Base-by-base conservation (phyloP, 2,888 invertebrate species). In the Diarsia rubi region DNA sequence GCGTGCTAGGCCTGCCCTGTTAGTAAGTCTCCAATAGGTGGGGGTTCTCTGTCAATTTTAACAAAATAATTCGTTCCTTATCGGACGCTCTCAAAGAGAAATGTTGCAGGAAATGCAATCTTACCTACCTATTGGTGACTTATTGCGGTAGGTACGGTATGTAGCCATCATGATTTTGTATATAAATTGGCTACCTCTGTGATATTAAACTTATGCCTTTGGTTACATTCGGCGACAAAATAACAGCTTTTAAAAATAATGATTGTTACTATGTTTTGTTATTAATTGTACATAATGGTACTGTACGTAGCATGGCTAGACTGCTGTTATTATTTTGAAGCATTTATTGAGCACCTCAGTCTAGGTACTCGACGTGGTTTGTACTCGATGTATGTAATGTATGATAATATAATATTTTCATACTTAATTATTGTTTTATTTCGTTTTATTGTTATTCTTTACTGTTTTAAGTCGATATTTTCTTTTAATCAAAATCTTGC, bases 361-460 rank as follows among this genome's bases (percentile, higher is more conserved):
- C 87, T 88, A 86, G 90, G 88, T 91, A 91, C 90, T 91, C 86
- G 89, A 88, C 90, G 91, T 92, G 93, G 89, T 93, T 93, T 94
- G 91, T 94, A 94, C 91, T 91, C 92, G 87, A 85, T 93, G 92
- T 94, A 92, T 93, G 88, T 92, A 91, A 87, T 93, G 90, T 94
- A 93, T 91, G 81, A 93, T 93, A 91, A 93, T 93, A 94, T 90
- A 92, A 91, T 95, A 95, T 96, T 95, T 95, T 95, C 90, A 85
- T 94, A 94, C 83, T 69, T 49, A 69, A 63, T 27, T 62, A 45
- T 70, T 27, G 74, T 87, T 87, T 88, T 64, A 82, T 84, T 84
- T 59, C 6, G 4, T 12, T n/a, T 24, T 14, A 14, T 12, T n/a
- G 6, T 37, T 44, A 57, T 11, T 31, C 12, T n/a, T 24, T 37